Evolutionary conservation across 2,888 invertebrate species (phyloP), one percentile per base, ranked within the genome.

Genomic region (Melanargia galathea): DNA sequence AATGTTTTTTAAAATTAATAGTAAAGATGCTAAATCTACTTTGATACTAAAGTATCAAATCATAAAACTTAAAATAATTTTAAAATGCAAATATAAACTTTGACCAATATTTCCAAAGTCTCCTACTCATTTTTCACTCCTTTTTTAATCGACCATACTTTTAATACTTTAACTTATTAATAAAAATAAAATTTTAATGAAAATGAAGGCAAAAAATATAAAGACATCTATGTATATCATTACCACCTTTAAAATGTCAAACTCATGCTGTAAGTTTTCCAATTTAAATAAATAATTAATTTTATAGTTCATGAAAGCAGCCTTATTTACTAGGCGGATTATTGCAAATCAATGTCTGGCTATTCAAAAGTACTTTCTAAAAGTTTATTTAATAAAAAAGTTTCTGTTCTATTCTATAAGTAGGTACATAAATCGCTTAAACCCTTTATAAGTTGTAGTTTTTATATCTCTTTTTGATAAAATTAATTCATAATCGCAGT

Each of bases 81-180:
- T n/a, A n/a, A n/a, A n/a, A n/a, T 26, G 38, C 38, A 43, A 20
- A n/a, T 33, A 13, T 8, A 5, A 55, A 18, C 40, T 16, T 43
- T 55, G 55, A 55, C n/a, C 16, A 26, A 55, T 43, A 55, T 43
- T 55, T 43, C 10, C 40, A 26, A 40, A 55, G 16, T 55, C 11
- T 7, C 16, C 40, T 18, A 55, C 24, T 43, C 35, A 52, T 35
- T 35, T 35, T 1, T 45, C 35, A 52, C 52, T 35, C 52, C 2
- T 45, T 52, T 51, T 43, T 46, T 30, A 59, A 58, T 13, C 49
- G 49, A 57, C 33, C 49, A 33, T 51, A 49, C 11, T 58, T 57
- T 43, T 33, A 18, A 45, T 46, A 22, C n/a, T 38, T 18, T 48
- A 57, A 58, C 49, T 62, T 62, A 49, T n/a, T 20, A 11, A n/a